Base-by-base conservation (phyloP, 2,888 invertebrate genomes). In the Tachina lurida region DNA sequence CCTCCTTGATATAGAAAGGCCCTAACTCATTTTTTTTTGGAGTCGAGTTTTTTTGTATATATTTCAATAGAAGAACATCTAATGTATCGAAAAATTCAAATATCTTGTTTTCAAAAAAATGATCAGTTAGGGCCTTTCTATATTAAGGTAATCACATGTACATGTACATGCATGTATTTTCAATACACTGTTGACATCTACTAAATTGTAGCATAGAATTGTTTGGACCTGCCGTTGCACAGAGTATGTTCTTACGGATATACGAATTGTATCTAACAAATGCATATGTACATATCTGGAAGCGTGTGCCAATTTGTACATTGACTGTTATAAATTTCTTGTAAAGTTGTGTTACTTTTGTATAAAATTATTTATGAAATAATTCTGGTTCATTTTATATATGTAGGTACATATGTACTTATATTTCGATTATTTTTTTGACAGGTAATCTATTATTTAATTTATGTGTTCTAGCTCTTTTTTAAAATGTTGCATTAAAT, bases 391-490 rank as follows among this genome's bases (percentile, higher is more conserved):
- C 10, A 2, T 31, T 39, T 4, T 65, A 22, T 22, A 22, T 22
- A 15, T 15, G 7, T n/a, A n/a, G n/a, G n/a, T 22, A 7, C 1
- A 31, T 10, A 54, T 70, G 63, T n/a, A n/a, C n/a, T n/a, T n/a
- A n/a, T 54, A 3, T 19, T 79, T 22, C 49, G 13, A 10, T 71
- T 75, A 41, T 70, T 63, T 82, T n/a, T 71, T 2, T 82, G 82
- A 76, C 76, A 76, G 63, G 70, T 63, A 76, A 82, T 82, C 43
- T 76, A 70, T 82, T 82, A 60, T 77, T 68, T 22, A 68, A 52
- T 43, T 43, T 70, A 10, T 73, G 58, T 47, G n/a, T 58, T 31
- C 22, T 49, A 45, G 12, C 10, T 31, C 8, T 43, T 62, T 19
- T 62, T 31, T 43, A n/a, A 43, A 63, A 47, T 45, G 22, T 5